Evolutionary conservation across 2,888 invertebrate species (phyloP), one percentile per base, ranked within the genome.

Genomic region (Molorchus minor): DNA sequence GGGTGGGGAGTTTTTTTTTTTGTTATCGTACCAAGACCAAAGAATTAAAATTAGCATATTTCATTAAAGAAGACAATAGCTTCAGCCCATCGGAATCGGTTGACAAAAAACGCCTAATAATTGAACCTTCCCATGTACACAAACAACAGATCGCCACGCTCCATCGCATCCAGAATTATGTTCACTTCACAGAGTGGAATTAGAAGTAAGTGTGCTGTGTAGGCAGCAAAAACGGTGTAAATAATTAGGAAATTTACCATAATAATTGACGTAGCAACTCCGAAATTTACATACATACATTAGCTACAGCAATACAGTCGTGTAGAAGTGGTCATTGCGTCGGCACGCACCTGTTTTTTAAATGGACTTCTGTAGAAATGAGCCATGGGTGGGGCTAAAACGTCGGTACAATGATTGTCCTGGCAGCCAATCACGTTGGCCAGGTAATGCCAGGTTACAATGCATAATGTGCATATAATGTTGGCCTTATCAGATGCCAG

Each of bases 391-490:
- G 81, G 77, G 79, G 80, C 79, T 69, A 77, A 71, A 70, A 71
- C 74, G 74, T 76, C 71, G 71, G 75, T 77, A 77, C 77, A 77
- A 79, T 79, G 75, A 80, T 78, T 80, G 80, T 80, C 78, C 77
- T 75, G 72, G 72, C 78, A 76, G 75, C 80, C 81, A 81, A 81
- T 81, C 79, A 74, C 76, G 76, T 75, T 77, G 74, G 74, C 73
- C 78, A 79, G 76, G 77, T 80, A 80, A 80, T 80, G 75, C 75
- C 77, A 76, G 80, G 78, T 80, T 79, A 76, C 75, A 75, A 76
- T 80, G 79, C 79, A 79, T 74, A 79, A 79, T 79, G 75, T 79
- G 78, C 78, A 77, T 73, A 75, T 75, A 71, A 74, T 74, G 75
- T 76, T 71, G 69, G 69, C 76, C 71, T 75, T 78, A 76, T 77